Evolutionary conservation across 2,797 vertebrate genomes (phyloP), one percentile per base, ranked within the genome.

Genomic region (Nyctalus aviator): DNA sequence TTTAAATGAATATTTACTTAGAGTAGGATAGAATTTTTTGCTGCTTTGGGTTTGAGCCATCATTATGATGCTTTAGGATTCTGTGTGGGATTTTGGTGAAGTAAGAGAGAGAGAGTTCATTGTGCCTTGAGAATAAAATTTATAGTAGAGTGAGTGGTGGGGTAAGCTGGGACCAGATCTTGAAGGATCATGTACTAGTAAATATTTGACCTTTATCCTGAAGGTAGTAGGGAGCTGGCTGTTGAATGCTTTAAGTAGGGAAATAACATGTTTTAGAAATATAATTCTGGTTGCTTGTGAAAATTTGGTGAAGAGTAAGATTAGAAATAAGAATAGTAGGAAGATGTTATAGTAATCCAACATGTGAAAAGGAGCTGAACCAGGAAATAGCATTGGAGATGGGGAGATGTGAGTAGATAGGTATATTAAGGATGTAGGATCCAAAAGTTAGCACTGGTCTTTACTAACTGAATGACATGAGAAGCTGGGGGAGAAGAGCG

Each of bases 131-230:
- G 23, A 76, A 41, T 79, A 91, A 83, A 77, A 86, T 73, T 92
- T 21, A 20, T 83, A 25, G 69, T 72, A 21, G 62, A 76, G 25
- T 88, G 48, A 30, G 5, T 81, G 23, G 30, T 11, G 44, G n/a
- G 25, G 2, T 83, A 48, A 85, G 12, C 30, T 59, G 17, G 20
- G 18, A 59, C 55, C 57, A 57, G 41, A 46, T 77, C 55, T 84
- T 78, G 64, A 90, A 73, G 35, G 9, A 35, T 92, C 46, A 35
- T 57, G 30, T 4, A 41, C 37, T 41, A 57, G 3, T 87, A 94
- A 87, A 46, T 88, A 75, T 93, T 88, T 93, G 46, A 53, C n/a
- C 15, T 93, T 93, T 79, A 62, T 73, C 20, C n/a, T 91, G 77
- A 90, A 73, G 64, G 17, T 46, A 46, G 10, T 62, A 21, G 9